Conservation (phyloP, 2,797 vertebrate genomes). For the Linurgus olivaceus region DNA sequence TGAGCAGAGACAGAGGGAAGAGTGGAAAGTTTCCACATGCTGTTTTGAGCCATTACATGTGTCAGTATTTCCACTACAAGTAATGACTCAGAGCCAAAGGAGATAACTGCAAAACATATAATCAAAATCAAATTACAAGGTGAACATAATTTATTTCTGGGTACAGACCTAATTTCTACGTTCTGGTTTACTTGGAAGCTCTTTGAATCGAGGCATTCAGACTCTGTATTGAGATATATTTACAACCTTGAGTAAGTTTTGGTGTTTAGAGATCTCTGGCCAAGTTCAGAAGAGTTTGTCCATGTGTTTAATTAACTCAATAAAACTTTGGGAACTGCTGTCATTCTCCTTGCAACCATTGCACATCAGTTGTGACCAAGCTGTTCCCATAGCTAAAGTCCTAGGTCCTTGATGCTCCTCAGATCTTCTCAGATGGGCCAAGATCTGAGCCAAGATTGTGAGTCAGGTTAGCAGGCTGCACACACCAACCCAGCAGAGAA, state of each 20-base stretch:
- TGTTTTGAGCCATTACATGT: background rate
- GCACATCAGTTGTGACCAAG: background rate
- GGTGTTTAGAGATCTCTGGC: background rate
- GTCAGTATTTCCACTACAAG: slow-evolving; percentile 73
- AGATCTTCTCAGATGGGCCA: background rate
- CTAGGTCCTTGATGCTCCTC: background rate
- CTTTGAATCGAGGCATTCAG: background rate
- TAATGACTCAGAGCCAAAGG: background rate
- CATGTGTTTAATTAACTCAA: background rate
- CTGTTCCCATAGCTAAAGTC: background rate
- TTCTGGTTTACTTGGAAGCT: background rate
- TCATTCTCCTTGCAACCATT: background rate
- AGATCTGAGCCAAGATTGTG: background rate
- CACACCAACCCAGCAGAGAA: background rate
- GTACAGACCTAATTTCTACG: background rate
- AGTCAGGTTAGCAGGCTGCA: background rate
- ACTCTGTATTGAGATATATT: background rate
- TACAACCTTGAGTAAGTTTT: background rate
- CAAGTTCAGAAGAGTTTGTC: background rate
- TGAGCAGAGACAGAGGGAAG: background rate
- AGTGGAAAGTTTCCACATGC: slow-evolving; percentile 3
- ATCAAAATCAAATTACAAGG: slow-evolving; percentile 45
- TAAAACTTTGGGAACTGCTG: background rate
- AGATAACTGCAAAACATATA: background rate
- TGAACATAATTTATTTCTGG: slow-evolving; percentile 4